Base-by-base conservation (phyloP, 1,140 invertebrate species). In the Eupeodes corollae region DNA sequence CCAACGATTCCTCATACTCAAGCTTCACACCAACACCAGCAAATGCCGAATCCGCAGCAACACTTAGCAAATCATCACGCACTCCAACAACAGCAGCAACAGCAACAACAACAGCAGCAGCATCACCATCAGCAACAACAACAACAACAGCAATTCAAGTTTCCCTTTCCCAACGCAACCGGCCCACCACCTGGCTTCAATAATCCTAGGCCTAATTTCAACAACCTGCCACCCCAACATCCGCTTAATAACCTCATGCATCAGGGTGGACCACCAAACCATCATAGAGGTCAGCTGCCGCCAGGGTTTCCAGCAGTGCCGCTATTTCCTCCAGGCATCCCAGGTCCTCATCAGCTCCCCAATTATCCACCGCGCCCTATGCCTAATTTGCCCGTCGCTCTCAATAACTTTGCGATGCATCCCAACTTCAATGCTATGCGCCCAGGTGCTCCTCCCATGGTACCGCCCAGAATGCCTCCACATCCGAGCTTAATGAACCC, bases 321-420 rank as follows among this genome's bases (percentile, higher is more conserved):
- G 21, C 35, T 48, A 47, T 40, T 26, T 31, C 9, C 41, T 13
- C 16, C 37, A 1, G 49, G 45, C 9, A 21, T 47, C 15, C 21
- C 44, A 14, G 32, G 44, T 0, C 26, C 32, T 13, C 44, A 44
- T 38, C 11, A 63, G 56, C 50, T 62, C 56, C 55, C 56, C 56
- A 18, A 48, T 54, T 48, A 43, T 19, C 19, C 54, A 52, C 42
- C 53, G 40, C 53, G 68, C 52, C 55, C 69, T 55, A 68, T 70
- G 56, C 67, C 61, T 51, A 63, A 61, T 42, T 47, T 67, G 19
- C 65, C 65, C 41, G 58, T 63, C 37, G 65, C 65, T 6, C 55
- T 67, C 0, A 67, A 67, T 43, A 67, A 67, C 39, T 67, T 67
- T 53, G 65, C 64, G 13, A 67, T 67, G 64, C 65, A 67, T 58